A percentile compares a stretch with the other conserved stretches of the same genome.
phyloP scores from a whole-genome alignment of 2,888 invertebrate species.

The Pristionchus mayeri region DNA sequence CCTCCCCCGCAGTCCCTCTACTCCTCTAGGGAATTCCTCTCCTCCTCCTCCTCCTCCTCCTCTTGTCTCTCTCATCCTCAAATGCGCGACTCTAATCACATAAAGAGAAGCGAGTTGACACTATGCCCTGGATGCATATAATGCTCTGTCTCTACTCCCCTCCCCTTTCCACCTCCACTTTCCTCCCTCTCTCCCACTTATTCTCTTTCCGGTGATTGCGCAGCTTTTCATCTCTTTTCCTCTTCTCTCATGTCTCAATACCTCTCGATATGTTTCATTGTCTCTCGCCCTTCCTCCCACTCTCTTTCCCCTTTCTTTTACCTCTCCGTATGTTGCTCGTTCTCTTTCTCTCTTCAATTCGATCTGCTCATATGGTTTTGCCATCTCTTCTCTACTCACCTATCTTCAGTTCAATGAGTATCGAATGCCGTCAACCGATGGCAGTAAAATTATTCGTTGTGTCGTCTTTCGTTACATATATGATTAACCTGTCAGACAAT shows the following conservation, averaged over 20 bases:
- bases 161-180: background rate
- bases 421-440: background rate
- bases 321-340: background rate
- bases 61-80: background rate
- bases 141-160: background rate
- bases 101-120: constrained; percentile 26
- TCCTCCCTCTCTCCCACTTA: background rate
- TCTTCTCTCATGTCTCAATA: background rate
- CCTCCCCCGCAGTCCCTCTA: background rate
- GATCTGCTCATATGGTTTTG: constrained; percentile 7
- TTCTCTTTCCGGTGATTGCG: constrained; percentile 17
- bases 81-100: constrained; percentile 32
- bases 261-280: background rate
- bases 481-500: too few species aligned
- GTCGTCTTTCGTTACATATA: too few species aligned
- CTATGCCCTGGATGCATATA: constrained; percentile 17
- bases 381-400: background rate
- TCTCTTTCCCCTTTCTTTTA: background rate
- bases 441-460: constrained; percentile 25
- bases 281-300: background rate
- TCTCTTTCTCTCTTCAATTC: constrained; percentile 6
- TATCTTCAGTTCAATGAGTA: background rate
- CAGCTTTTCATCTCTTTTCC: constrained; percentile 41
- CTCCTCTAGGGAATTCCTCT: background rate
- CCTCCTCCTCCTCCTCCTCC: background rate